Evolutionary conservation across 1,140 invertebrate species (phyloP).

Genomic region (Stegodyphus mimosarum): DNA sequence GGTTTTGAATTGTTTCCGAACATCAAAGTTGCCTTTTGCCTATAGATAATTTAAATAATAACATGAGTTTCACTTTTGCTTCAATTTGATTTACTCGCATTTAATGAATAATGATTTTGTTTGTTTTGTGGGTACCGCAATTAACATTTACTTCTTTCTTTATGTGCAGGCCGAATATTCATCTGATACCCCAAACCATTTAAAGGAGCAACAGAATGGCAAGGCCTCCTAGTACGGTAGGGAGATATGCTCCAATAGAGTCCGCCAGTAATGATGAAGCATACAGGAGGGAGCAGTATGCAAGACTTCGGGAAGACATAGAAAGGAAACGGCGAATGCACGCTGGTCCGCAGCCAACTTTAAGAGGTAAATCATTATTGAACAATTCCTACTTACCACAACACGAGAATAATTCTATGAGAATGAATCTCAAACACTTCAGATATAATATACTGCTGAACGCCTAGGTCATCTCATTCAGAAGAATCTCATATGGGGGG

Average conservation of each 20-base stretch:
- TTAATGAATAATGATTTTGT: no score
- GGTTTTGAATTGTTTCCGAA: no score
- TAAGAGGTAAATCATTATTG: slow-evolving; percentile 17
- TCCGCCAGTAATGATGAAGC: neutral
- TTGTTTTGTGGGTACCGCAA: neutral
- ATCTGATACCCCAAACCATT: neutral
- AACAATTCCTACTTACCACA: neutral
- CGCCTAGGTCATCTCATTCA: no score
- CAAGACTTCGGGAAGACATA: slow-evolving; percentile 18
- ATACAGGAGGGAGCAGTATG: slow-evolving; percentile 18
- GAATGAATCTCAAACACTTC: neutral
- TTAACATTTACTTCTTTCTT: neutral
- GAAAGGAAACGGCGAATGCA: slow-evolving; percentile 10
- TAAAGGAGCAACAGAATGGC: slow-evolving; percentile 2
- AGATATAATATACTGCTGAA: neutral
- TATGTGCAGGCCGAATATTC: neutral
- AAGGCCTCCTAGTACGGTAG: neutral
- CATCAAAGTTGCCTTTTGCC: no score
- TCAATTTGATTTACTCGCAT: no score
- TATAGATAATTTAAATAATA: no score
- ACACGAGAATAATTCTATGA: neutral
- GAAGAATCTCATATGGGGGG: no score
- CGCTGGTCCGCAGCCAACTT: neutral
- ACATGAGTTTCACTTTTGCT: no score
- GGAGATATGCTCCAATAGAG: neutral